Evolutionary conservation across 1,140 invertebrate species (phyloP).

Genomic region (Ips nitidus): DNA sequence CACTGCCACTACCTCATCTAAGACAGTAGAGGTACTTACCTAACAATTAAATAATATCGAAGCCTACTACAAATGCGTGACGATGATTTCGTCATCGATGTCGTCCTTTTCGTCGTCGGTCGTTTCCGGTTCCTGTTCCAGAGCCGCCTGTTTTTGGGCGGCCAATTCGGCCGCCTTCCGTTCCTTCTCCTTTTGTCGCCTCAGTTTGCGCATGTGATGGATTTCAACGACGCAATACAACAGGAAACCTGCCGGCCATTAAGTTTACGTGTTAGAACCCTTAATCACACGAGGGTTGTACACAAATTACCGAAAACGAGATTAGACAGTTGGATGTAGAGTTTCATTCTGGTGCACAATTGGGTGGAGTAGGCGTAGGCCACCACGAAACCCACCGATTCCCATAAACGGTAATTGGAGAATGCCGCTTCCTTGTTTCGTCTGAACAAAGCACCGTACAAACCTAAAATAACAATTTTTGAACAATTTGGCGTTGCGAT

Average conservation of each 20-base stretch:
- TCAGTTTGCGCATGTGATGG: constrained; percentile 73
- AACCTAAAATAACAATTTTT: constrained; percentile 59
- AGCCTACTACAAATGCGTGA: constrained; percentile 71
- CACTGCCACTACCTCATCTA: neutral
- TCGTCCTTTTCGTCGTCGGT: constrained; percentile 81
- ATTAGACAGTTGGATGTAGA: constrained; percentile 83
- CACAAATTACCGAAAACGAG: constrained; percentile 55
- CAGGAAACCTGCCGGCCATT: constrained; percentile 63
- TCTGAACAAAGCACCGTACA: constrained; percentile 89
- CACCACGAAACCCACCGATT: constrained; percentile 89
- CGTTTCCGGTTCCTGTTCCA: constrained; percentile 62
- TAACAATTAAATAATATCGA: constrained; percentile 15
- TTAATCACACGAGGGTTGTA: neutral
- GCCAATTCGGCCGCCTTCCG: constrained; percentile 64
- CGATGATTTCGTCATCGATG: constrained; percentile 81
- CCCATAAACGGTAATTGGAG: constrained; percentile 94
- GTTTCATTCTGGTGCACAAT: constrained; percentile 85
- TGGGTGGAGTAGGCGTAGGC: constrained; percentile 88
- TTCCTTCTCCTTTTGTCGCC: constrained; percentile 69
- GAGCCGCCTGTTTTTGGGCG: constrained; percentile 46
- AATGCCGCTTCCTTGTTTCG: constrained; percentile 94
- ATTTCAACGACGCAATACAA: constrained; percentile 85
- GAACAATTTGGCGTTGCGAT: neutral
- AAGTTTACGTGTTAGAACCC: neutral
- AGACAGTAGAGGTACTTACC: constrained; percentile 8